A percentile compares a stretch with the other conserved stretches of the same genome.
These are phyloP conservation scores for Clarias batrachus DNA, from an alignment of 2,113 vertebrate genomes.

Conservation along the genomic window DNA sequence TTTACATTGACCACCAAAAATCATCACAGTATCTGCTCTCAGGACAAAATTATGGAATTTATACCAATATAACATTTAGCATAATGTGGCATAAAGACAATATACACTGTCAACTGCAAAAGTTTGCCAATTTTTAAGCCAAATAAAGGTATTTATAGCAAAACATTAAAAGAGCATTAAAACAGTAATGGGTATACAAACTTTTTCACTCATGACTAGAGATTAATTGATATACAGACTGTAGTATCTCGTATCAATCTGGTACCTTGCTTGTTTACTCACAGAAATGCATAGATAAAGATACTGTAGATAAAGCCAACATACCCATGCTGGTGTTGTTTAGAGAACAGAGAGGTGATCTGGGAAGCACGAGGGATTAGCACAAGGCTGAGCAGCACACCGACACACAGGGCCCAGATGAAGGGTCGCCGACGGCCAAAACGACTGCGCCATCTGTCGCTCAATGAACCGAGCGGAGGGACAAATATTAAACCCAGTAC, in stretches of 20 bases:
- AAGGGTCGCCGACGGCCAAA: constrained; percentile 83
- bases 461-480: constrained; percentile 78
- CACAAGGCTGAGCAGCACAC: constrained; percentile 80
- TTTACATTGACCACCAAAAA: background rate
- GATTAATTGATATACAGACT: background rate
- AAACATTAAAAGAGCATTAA: background rate
- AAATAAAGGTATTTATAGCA: background rate
- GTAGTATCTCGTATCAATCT: background rate
- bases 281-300: background rate
- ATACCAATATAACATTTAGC: background rate
- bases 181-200: background rate
- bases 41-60: background rate
- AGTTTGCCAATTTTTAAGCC: background rate
- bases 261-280: background rate
- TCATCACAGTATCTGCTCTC: too few species aligned
- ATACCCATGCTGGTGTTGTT: constrained; percentile 14
- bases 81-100: background rate
- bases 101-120: background rate
- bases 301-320: too few species aligned
- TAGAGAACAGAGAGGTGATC: constrained; percentile 69
- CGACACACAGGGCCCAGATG: constrained; percentile 82
- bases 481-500: constrained; percentile 81
- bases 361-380: constrained; percentile 75
- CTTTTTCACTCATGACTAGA: background rate
- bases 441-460: constrained; percentile 80